phyloP scores from a whole-genome alignment of 1,140 invertebrate species.

The Caenorhabditis brenneri region DNA sequence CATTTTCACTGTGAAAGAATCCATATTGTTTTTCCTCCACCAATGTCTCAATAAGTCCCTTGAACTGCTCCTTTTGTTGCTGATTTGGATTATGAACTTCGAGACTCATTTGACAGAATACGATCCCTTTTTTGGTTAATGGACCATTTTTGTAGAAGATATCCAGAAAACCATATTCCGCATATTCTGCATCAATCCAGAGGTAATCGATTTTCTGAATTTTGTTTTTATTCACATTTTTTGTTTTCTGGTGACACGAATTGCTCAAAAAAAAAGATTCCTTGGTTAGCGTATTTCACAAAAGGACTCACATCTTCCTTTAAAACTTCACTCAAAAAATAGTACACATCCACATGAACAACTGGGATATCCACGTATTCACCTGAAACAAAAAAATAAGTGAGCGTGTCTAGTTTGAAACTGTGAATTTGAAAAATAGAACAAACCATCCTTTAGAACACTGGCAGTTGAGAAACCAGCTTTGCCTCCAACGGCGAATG shows the following conservation, averaged over 20 bases:
- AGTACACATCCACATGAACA: background rate
- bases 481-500: slow-evolving; percentile 10
- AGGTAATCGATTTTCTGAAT: background rate
- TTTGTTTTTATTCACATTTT: too few relatives aligned
- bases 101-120: slow-evolving; percentile 30
- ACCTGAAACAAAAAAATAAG: background rate
- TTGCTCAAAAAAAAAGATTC: too few relatives aligned
- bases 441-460: background rate
- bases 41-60: background rate
- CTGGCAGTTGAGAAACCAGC: slow-evolving; percentile 11
- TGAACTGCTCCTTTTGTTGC: background rate
- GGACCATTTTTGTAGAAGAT: background rate
- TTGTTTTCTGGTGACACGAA: too few relatives aligned
- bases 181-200: slow-evolving; percentile 10
- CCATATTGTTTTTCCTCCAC: background rate
- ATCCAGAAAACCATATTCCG: slow-evolving; percentile 4
- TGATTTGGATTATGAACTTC: slow-evolving; percentile 11
- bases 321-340: slow-evolving; percentile 2
- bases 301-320: background rate
- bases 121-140: background rate
- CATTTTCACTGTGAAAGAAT: slow-evolving; percentile 5
- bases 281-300: background rate
- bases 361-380: background rate
- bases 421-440: background rate
- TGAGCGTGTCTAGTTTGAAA: too few relatives aligned